Conservation (phyloP, 2,113 vertebrate genomes). For the Pyxicephalus adspersus region DNA sequence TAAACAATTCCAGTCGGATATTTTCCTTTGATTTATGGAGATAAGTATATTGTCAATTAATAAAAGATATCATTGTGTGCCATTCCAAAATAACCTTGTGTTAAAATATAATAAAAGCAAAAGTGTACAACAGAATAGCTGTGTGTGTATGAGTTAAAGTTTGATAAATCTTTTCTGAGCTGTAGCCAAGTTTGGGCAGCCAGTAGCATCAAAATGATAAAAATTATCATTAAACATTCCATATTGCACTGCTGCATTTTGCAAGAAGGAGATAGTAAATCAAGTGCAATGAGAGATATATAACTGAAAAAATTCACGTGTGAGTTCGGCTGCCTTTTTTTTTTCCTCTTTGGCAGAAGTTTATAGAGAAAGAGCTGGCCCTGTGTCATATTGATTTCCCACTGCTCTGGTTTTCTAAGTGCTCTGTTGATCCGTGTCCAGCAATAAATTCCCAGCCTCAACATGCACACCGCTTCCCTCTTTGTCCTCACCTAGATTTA, state of each 20-base stretch:
- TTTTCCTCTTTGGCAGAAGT: constrained; percentile 72
- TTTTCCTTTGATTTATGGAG: constrained; percentile 4
- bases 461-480: constrained; percentile 79
- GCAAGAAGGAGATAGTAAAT: constrained; percentile 72
- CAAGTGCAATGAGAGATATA: constrained; percentile 72
- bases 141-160: constrained; percentile 35
- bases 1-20: not conserved
- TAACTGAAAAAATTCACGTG: constrained; percentile 70
- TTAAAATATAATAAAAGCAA: constrained; percentile 26
- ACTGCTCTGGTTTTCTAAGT: constrained; percentile 83
- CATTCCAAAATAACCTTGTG: constrained; percentile 14
- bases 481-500: constrained; percentile 87
- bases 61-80: constrained; percentile 14
- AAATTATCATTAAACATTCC: constrained; percentile 65
- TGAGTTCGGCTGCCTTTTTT: constrained; percentile 65
- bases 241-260: constrained; percentile 64
- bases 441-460: constrained; percentile 84
- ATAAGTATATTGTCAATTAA: constrained; percentile 17
- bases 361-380: constrained; percentile 75
- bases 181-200: constrained; percentile 47
- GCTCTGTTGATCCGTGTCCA: constrained; percentile 85
- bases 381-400: constrained; percentile 85
- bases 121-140: constrained; percentile 29
- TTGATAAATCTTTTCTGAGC: constrained; percentile 42
- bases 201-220: constrained; percentile 56